These are phyloP conservation scores for Fissipunctia ypsillon DNA, from an alignment of 2,888 invertebrate species.

Conservation along the genomic window DNA sequence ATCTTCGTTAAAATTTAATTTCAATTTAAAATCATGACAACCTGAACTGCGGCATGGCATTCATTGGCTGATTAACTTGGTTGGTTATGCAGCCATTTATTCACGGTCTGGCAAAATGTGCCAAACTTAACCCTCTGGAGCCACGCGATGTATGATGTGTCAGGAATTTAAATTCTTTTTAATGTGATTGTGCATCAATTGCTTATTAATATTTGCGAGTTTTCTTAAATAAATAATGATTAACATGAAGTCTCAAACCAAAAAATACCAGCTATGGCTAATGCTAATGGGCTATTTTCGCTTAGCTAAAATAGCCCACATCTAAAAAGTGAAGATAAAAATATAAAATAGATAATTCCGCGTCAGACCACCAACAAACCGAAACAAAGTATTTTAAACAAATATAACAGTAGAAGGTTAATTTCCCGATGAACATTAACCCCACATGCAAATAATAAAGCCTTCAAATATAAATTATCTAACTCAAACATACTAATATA, in stretches of 20 bases:
- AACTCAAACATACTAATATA: constrained; percentile 2
- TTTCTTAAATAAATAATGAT: too few relatives aligned
- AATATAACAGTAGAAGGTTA: background rate
- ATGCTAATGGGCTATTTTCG: too few relatives aligned
- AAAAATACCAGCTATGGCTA: too few relatives aligned
- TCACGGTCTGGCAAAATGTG: constrained; percentile 35
- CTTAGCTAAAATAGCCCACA: too few relatives aligned
- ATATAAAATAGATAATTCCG: background rate
- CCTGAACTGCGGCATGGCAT: constrained; percentile 37
- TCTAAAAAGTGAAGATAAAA: too few relatives aligned
- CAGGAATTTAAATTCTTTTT: constrained; percentile 24
- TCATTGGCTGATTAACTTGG: constrained; percentile 46
- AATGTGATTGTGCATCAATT: background rate
- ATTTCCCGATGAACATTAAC: background rate
- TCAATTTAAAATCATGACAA: constrained; percentile 53
- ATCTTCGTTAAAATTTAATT: constrained; percentile 30
- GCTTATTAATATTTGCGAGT: too few relatives aligned
- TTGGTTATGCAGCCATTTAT: constrained; percentile 41
- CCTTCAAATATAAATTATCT: constrained; percentile 15
- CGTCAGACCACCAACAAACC: too few relatives aligned
- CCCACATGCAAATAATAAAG: constrained; percentile 10
- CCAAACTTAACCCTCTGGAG: constrained; percentile 11
- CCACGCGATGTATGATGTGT: constrained; percentile 29
- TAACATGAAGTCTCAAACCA: too few relatives aligned
- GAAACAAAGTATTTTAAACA: background rate